Percentiles rank a stretch among this genome's conserved stretches.
phyloP scores from a whole-genome alignment of 1,140 invertebrate species.

The Diabrotica undecimpunctata region DNA sequence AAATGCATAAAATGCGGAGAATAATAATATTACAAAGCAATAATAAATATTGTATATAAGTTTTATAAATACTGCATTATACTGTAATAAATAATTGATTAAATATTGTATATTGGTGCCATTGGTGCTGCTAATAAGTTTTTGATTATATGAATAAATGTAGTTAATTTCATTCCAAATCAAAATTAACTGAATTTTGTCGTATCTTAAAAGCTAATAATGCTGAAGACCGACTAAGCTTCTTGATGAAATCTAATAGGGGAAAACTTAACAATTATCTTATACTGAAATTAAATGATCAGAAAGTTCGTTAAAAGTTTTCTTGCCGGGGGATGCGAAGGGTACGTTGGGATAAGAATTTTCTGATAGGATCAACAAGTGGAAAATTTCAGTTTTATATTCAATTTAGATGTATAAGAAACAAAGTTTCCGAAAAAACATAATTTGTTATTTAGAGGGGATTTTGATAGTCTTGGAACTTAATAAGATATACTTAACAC shows the following conservation, averaged over 20 bases:
- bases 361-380: neutral
- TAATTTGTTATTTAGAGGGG: no score
- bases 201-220: neutral
- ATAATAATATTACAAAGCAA: no score
- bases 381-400: neutral
- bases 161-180: no score
- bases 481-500: no score
- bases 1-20: no score
- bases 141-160: no score
- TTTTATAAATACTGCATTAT: no score
- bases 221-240: neutral
- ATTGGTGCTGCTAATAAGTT: no score
- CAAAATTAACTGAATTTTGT: no score
- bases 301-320: neutral
- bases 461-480: neutral
- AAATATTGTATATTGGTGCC: no score
- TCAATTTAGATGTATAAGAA: neutral
- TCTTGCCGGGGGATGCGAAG: neutral
- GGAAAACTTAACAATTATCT: neutral
- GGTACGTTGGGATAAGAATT: neutral
- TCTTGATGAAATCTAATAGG: neutral
- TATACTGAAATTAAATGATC: slow-evolving; percentile 1
- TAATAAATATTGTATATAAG: no score
- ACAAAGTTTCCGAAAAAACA: neutral
- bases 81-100: no score